phyloP scores from a whole-genome alignment of 2,113 vertebrate species.

The Chroicocephalus ridibundus region DNA sequence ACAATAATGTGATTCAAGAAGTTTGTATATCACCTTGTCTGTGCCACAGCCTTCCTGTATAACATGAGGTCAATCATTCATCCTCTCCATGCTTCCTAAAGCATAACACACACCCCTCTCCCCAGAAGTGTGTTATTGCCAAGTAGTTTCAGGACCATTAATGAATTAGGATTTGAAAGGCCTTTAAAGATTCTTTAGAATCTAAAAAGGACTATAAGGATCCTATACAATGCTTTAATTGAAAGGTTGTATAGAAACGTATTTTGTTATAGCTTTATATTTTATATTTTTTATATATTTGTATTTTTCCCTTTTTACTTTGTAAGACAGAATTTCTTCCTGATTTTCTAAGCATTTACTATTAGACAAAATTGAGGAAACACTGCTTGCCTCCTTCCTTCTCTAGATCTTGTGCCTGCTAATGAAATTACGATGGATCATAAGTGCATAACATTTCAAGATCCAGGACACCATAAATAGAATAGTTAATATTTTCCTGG shows the following conservation, averaged over 20 bases:
- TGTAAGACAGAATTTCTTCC: background rate
- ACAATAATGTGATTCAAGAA: background rate
- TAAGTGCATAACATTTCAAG: background rate
- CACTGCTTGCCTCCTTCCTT: background rate
- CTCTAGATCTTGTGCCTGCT: background rate
- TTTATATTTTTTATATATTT: background rate
- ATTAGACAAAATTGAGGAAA: background rate
- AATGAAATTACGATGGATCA: background rate
- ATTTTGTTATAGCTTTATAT: background rate
- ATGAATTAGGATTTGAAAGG: background rate
- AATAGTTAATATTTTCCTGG: background rate
- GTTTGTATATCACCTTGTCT: background rate
- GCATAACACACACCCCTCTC: background rate
- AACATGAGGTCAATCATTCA: background rate
- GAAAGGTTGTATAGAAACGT: background rate
- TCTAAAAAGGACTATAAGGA: background rate
- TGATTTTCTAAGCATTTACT: background rate
- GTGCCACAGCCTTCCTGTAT: background rate
- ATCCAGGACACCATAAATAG: background rate
- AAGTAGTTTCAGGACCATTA: background rate
- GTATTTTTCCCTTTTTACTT: background rate
- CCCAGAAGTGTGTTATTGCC: background rate
- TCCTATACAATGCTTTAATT: background rate
- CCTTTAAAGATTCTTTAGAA: background rate
- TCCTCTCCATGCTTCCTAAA: background rate